Conservation (phyloP, 2,113 vertebrate species). For the Pholis gunnellus region DNA sequence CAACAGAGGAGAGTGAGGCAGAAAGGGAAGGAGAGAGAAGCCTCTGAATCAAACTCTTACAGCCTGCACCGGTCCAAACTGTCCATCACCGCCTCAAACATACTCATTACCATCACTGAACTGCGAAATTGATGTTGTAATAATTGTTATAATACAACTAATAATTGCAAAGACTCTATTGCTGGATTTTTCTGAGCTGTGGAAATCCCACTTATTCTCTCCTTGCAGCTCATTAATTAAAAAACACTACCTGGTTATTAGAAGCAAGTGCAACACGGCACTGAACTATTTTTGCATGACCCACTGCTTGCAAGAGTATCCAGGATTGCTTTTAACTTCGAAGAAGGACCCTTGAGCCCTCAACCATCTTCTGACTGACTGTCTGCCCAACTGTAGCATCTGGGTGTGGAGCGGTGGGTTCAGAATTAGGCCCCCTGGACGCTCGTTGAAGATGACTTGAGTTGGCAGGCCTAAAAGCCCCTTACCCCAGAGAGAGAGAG, state of each 20-base stretch:
- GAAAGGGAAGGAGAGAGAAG: slow-evolving; percentile 24
- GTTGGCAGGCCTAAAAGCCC: slow-evolving; percentile 75
- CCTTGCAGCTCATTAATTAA: slow-evolving; percentile 29
- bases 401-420: slow-evolving; percentile 58
- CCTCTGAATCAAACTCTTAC: slow-evolving; percentile 14
- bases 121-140: slow-evolving; percentile 40
- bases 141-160: slow-evolving; percentile 33
- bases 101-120: slow-evolving; percentile 37
- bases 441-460: slow-evolving; percentile 78
- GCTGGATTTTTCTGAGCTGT: slow-evolving; percentile 35
- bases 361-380: slow-evolving; percentile 68
- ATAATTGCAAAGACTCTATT: slow-evolving; percentile 34
- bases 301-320: slow-evolving; percentile 67
- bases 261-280: slow-evolving; percentile 12
- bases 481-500: slow-evolving; percentile 62
- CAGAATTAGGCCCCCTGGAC: slow-evolving; percentile 71
- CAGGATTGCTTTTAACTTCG: slow-evolving; percentile 69
- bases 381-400: slow-evolving; percentile 66
- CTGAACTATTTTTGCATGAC: slow-evolving; percentile 66
- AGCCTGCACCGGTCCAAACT: slow-evolving; percentile 9
- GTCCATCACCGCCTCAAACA: slow-evolving; percentile 44
- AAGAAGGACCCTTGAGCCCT: slow-evolving; percentile 69
- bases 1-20: slow-evolving; percentile 48
- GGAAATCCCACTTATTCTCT: slow-evolving; percentile 35
- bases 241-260: slow-evolving; percentile 39